phyloP scores from a whole-genome alignment of 2,888 invertebrate species.

The Leptogaster cylindrica region DNA sequence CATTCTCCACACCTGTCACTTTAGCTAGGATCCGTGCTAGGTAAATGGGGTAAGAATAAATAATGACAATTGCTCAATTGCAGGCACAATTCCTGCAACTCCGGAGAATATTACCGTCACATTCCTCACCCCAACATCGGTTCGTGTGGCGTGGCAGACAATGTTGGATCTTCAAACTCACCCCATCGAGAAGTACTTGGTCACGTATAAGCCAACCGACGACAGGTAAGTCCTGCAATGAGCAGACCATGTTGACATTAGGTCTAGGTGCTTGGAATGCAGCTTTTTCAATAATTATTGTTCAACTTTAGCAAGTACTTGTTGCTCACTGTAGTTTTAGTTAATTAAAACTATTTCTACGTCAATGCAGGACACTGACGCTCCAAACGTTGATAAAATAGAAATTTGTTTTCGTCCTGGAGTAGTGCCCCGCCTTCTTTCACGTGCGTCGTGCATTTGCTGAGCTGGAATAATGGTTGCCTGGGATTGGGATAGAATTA shows the following conservation, averaged over 20 bases:
- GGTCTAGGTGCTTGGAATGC: constrained; percentile 35
- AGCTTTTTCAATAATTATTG: constrained; percentile 24
- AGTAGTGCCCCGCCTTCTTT: too few species aligned
- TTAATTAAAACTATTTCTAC: constrained; percentile 6
- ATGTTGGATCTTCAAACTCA: constrained; percentile 70
- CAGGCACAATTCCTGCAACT: constrained; percentile 80
- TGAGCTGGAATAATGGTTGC: too few species aligned
- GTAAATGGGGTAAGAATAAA: too few species aligned
- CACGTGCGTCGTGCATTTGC: too few species aligned
- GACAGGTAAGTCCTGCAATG: constrained; percentile 74
- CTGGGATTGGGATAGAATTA: too few species aligned
- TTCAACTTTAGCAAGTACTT: background rate
- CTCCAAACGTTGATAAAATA: too few species aligned
- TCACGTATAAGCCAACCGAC: constrained; percentile 88
- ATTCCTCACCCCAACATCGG: constrained; percentile 84
- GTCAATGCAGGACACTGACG: background rate
- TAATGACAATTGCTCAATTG: too few species aligned
- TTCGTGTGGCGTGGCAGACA: constrained; percentile 86
- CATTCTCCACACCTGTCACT: too few species aligned
- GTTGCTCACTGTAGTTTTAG: background rate
- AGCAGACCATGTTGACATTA: constrained; percentile 1
- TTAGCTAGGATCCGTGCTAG: too few species aligned
- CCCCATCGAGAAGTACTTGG: constrained; percentile 84
- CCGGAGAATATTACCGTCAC: constrained; percentile 90
- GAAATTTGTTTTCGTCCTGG: too few species aligned